A percentile compares a stretch with the other conserved stretches of the same genome.
These are phyloP conservation scores for Amphipyra berbera DNA, from an alignment of 2,888 invertebrate species.

Conservation along the genomic window DNA sequence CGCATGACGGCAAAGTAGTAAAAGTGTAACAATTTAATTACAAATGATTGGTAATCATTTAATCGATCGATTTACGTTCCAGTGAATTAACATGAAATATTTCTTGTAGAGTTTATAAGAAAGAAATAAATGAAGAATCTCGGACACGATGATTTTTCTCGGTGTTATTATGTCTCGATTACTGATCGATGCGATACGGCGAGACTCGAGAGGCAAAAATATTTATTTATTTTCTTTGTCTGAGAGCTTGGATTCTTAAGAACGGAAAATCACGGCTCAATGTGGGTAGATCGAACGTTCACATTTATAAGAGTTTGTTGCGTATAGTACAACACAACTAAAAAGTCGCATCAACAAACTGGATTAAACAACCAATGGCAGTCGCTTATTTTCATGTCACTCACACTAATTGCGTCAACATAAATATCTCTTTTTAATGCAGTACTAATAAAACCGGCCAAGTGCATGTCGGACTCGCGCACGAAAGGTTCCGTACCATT, in stretches of 20 bases:
- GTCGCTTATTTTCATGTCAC: too few relatives aligned
- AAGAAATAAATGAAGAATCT: conserved; percentile 35
- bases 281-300: conserved; percentile 2
- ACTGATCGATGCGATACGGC: conserved; percentile 23
- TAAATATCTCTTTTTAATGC: too few relatives aligned
- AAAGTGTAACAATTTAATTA: conserved; percentile 83
- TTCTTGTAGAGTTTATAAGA: conserved; percentile 47
- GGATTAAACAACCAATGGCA: too few relatives aligned
- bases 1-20: conserved; percentile 70
- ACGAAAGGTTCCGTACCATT: too few relatives aligned
- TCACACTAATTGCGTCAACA: too few relatives aligned
- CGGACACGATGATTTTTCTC: conserved; percentile 25
- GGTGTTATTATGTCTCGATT: conserved; percentile 19
- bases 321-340: too few relatives aligned
- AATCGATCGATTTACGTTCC: conserved; percentile 66
- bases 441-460: too few relatives aligned
- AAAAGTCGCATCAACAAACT: too few relatives aligned
- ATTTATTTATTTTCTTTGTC: conserved; percentile 15
- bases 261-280: background rate
- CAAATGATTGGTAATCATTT: conserved; percentile 66
- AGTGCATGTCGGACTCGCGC: too few relatives aligned
- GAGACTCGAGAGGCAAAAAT: background rate
- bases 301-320: too few relatives aligned
- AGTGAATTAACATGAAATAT: conserved; percentile 64
- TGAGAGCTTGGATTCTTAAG: background rate